phyloP scores from a whole-genome alignment of 2,888 invertebrate genomes.

The Eurytoma adleriae region DNA sequence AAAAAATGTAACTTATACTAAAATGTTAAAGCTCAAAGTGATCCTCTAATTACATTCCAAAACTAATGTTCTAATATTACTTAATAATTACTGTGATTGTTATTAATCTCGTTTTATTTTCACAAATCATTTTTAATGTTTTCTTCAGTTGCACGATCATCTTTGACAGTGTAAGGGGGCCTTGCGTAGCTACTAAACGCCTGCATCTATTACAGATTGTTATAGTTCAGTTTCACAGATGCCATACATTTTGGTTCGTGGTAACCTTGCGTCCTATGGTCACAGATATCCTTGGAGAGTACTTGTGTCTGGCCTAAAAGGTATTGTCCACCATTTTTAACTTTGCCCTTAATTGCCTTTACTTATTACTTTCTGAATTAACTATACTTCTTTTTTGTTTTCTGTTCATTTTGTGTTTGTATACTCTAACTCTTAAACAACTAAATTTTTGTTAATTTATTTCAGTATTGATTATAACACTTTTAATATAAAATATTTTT shows the following conservation, averaged over 20 bases:
- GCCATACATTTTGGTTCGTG: slow-evolving; percentile 94
- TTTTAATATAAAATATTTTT: slow-evolving; percentile 62
- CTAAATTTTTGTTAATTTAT: slow-evolving; percentile 10
- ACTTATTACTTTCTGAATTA: slow-evolving; percentile 11
- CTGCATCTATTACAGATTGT: slow-evolving; percentile 56
- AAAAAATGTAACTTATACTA: slow-evolving; percentile 6
- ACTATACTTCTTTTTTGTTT: background rate
- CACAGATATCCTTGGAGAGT: slow-evolving; percentile 93
- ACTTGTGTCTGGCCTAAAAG: slow-evolving; percentile 90
- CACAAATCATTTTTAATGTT: slow-evolving; percentile 6
- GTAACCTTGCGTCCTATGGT: slow-evolving; percentile 91
- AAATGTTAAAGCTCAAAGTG: background rate
- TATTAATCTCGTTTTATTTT: slow-evolving; percentile 2
- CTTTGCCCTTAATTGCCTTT: slow-evolving; percentile 28
- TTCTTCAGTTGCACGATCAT: slow-evolving; percentile 20
- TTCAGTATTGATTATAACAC: slow-evolving; percentile 17
- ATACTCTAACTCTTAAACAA: slow-evolving; percentile 21
- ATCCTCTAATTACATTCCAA: background rate
- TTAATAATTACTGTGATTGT: background rate
- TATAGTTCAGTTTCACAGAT: slow-evolving; percentile 76
- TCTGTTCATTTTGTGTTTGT: slow-evolving; percentile 32
- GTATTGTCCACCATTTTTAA: slow-evolving; percentile 74
- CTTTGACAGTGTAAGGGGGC: slow-evolving; percentile 5
- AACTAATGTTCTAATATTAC: background rate
- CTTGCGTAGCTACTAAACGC: slow-evolving; percentile 41